Evolutionary conservation across 1,140 invertebrate genomes (phyloP).

Genomic region (Cotesia glomerata): DNA sequence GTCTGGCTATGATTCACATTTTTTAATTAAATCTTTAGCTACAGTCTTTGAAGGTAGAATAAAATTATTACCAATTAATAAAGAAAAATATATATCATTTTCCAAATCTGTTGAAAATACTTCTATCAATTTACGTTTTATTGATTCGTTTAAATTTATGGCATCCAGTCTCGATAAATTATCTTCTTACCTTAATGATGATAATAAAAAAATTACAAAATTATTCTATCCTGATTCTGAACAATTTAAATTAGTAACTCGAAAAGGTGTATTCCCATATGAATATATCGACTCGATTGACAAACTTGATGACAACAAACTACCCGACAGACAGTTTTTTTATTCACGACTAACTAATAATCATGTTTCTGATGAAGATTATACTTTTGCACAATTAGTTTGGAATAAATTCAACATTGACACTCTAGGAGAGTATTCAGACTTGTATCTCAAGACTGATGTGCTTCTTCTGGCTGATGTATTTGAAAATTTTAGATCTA

Average conservation of each 20-base stretch:
- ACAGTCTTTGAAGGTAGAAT: slow-evolving; percentile 31
- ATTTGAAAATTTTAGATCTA: slow-evolving; percentile 60
- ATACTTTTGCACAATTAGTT: slow-evolving; percentile 50
- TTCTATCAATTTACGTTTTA: slow-evolving; percentile 33
- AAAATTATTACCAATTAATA: slow-evolving; percentile 29
- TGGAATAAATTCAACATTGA: slow-evolving; percentile 52
- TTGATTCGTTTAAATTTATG: slow-evolving; percentile 39
- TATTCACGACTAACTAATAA: slow-evolving; percentile 45
- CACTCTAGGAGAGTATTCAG: slow-evolving; percentile 54
- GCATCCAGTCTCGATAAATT: slow-evolving; percentile 33
- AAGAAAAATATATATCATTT: slow-evolving; percentile 39
- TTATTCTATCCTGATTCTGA: slow-evolving; percentile 23
- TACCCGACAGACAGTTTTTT: slow-evolving; percentile 34
- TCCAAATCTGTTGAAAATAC: slow-evolving; percentile 29
- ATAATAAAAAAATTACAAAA: slow-evolving; percentile 25
- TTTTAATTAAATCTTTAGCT: slow-evolving; percentile 42
- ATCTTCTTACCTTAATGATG: slow-evolving; percentile 24
- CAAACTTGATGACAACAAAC: slow-evolving; percentile 34
- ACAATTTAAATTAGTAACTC: slow-evolving; percentile 34
- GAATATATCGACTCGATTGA: slow-evolving; percentile 44
- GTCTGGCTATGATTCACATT: slow-evolving; percentile 50
- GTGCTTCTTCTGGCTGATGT: slow-evolving; percentile 55
- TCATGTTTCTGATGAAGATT: slow-evolving; percentile 44
- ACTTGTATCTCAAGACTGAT: slow-evolving; percentile 58
- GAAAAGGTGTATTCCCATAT: slow-evolving; percentile 43